Base-by-base conservation (phyloP, 1,140 invertebrate genomes). In the Trachymyrmex cornetzi region DNA sequence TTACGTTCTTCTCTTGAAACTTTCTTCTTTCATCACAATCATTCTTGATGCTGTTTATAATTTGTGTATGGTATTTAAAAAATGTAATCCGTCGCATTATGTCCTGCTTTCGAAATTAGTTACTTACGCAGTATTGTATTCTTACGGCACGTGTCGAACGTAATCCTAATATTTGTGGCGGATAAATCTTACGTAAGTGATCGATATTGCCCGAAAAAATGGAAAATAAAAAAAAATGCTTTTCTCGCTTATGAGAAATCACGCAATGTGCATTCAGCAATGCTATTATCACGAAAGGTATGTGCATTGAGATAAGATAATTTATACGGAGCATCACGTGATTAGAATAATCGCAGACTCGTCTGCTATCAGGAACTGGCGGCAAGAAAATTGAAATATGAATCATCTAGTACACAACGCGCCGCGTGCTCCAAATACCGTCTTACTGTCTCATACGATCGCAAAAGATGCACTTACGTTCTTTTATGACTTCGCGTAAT, bases 231-330 rank as follows among this genome's bases (percentile, higher is more conserved):
- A 12, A 38, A 27, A 48, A 77, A 87, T 38, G 38, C n/a, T 64
- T 63, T 66, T 48, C 44, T 7, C 24, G 19, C 12, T 27, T n/a
- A 4, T 12, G 16, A 30, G 22, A 19, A 64, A 75, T 87, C 12
- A 27, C 14, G 22, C 50, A 72, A 64, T 44, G 16, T 53, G 57
- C 63, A 59, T 69, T 48, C 50, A 75, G 50, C 75, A 69, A 9
- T 34, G 34, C 57, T 66, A 69, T 85, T 90, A 89, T 90, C 79
- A 34, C 44, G n/a, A 48, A 34, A 53, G 3, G 22, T 44, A 59
- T 67, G 44, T 64, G 85, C 61, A 59, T 90, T 55, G 24, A 75
- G 90, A 91, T 91, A 90, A 91, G 90, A 90, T 91, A 91, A 90
- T 72, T 66, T 50, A 30, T 61, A 61, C 24, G 16, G 63, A 30